phyloP scores from a whole-genome alignment of 2,888 invertebrate species.

The Idaea biselata region DNA sequence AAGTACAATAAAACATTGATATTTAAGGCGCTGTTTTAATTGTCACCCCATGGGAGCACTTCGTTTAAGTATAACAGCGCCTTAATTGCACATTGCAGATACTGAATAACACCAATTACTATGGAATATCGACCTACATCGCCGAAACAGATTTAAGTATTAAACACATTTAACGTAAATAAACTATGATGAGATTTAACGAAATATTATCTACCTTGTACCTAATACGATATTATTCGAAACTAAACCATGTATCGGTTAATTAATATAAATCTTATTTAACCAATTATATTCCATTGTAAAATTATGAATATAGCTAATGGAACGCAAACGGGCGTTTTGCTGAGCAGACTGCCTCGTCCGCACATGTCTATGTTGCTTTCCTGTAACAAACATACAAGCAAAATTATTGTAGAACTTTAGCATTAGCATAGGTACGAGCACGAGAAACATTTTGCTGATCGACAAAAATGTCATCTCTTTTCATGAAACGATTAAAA shows the following conservation, averaged over 20 bases:
- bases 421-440: background rate
- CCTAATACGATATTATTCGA: constrained; percentile 14
- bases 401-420: background rate
- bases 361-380: constrained; percentile 86
- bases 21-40: constrained; percentile 5
- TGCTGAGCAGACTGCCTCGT: constrained; percentile 55
- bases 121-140: no score
- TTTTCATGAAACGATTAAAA: no score
- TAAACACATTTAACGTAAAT: constrained; percentile 4
- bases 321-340: constrained; percentile 40
- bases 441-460: no score
- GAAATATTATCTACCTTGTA: constrained; percentile 7
- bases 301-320: constrained; percentile 35
- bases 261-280: background rate
- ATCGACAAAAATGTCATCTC: no score
- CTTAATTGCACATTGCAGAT: no score
- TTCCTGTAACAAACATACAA: constrained; percentile 67
- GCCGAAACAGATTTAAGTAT: background rate
- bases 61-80: no score
- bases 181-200: constrained; percentile 21
- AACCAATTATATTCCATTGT: background rate
- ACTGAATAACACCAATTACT: no score
- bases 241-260: constrained; percentile 14
- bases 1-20: constrained; percentile 5
- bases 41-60: no score